Base-by-base conservation (phyloP, 2,797 vertebrate genomes). In the Pangasius macronema region DNA sequence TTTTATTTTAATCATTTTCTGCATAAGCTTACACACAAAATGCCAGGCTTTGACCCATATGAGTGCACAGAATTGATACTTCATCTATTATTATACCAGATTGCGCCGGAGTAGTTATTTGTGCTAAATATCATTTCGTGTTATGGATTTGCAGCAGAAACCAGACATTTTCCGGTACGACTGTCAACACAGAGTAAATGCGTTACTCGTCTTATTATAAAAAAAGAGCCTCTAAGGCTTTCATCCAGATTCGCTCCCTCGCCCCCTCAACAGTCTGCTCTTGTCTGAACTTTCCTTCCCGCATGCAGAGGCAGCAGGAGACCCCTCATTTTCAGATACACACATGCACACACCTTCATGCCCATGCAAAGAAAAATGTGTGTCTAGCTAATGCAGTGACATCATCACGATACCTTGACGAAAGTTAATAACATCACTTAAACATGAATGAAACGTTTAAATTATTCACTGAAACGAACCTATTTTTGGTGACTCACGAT, bases 241-340 rank as follows among this genome's bases (percentile, higher is more conserved):
- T n/a, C n/a, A n/a, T n/a, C n/a, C n/a, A n/a, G n/a, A n/a, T n/a
- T n/a, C n/a, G 65, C 84, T 89, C 88, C 85, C 86, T 80, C 79
- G 67, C 79, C 88, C 80, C 88, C 82, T 87, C 86, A 39, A 55
- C 82, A 88, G 80, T 84, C 73, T 87, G 87, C 63, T 70, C 85
- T 85, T 63, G 27, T 87, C 61, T 63, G 73, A 59, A 30, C 65
- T 30, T 84, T 59, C 33, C 80, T 82, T 30, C 61, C 72, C 30
- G 13, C 67, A 73, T 51, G 82, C 84, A 84, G 67, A 68, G 20
- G 33, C 75, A 82, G 65, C 55, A 85, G 51, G 33, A 77, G 65
- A 80, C 85, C 68, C 49, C 49, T 57, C 22, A 24, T 42, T 68
- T 80, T 82, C 53, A 68, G n/a, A 68, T 80, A 77, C 76, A 27